Evolutionary conservation across 1,140 invertebrate species (phyloP).

Genomic region (Hylaeus volcanicus): DNA sequence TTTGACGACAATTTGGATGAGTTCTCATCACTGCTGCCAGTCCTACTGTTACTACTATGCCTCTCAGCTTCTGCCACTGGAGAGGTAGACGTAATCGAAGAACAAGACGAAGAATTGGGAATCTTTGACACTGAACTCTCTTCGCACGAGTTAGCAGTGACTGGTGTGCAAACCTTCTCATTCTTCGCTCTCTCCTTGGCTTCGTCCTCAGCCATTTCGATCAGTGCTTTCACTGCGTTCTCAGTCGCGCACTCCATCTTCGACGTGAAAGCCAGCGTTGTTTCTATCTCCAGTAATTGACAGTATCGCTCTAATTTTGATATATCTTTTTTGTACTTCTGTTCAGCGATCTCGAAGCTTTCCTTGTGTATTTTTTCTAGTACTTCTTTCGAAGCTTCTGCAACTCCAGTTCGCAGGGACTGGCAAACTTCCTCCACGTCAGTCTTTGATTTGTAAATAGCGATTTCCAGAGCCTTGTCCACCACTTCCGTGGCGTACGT

Average conservation of each 20-base stretch:
- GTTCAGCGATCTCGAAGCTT: conserved; percentile 71
- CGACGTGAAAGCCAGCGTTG: conserved; percentile 71
- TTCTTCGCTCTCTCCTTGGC: conserved; percentile 71
- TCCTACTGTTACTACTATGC: conserved; percentile 41
- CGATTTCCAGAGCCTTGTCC: conserved; percentile 77
- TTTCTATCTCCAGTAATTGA: conserved; percentile 72
- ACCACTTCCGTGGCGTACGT: conserved; percentile 78
- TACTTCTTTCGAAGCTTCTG: conserved; percentile 74
- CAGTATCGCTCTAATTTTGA: conserved; percentile 67
- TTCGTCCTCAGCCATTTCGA: conserved; percentile 79
- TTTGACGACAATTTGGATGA: conserved; percentile 44
- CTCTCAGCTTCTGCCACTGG: conserved; percentile 52
- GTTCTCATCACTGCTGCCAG: conserved; percentile 60
- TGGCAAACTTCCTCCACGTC: conserved; percentile 79
- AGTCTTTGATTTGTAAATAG: conserved; percentile 79
- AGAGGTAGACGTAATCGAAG: conserved; percentile 42
- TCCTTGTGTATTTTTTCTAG: conserved; percentile 75
- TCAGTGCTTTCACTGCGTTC: conserved; percentile 77
- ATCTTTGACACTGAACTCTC: conserved; percentile 14
- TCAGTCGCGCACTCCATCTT: conserved; percentile 77
- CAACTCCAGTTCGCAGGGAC: conserved; percentile 72
- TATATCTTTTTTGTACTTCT: conserved; percentile 66
- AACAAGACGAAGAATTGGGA: conserved; percentile 29
- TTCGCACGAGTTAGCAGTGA: conserved; percentile 21
- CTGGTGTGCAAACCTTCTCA: conserved; percentile 26